Evolutionary conservation across 53 echinoderm and acorn worm genomes (phyloP).

Genomic region (Echinarachnius parma): DNA sequence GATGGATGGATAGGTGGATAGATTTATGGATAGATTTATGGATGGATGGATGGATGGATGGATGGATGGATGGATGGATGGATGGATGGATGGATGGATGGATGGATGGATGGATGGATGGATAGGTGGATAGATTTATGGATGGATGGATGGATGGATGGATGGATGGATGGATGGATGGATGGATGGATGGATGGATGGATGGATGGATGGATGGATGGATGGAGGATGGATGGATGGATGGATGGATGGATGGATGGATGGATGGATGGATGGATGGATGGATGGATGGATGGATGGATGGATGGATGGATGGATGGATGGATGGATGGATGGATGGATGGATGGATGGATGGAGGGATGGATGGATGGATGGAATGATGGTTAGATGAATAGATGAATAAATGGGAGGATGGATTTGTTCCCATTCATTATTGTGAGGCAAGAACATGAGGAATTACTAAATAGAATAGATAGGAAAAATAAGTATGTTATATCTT

Average conservation of each 20-base stretch:
- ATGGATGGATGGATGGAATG: background rate
- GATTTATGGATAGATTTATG: background rate
- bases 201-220: background rate
- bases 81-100: background rate
- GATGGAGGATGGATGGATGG: background rate
- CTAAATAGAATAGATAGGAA: background rate
- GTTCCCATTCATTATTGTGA: too few species aligned
- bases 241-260: background rate
- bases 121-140: background rate
- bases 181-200: background rate
- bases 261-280: background rate
- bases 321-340: background rate
- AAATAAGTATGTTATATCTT: too few species aligned
- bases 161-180: background rate
- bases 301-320: background rate
- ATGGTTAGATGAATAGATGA: background rate
- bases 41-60: background rate
- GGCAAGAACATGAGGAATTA: background rate
- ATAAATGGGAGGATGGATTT: background rate
- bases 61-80: background rate
- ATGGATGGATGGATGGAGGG: background rate
- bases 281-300: background rate
- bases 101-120: background rate
- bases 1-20: background rate
- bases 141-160: background rate